Percentiles rank a stretch among this genome's conserved stretches.
Conservation (phyloP, 2,797 vertebrate genomes). For the Centroberyx gerrardi region DNA sequence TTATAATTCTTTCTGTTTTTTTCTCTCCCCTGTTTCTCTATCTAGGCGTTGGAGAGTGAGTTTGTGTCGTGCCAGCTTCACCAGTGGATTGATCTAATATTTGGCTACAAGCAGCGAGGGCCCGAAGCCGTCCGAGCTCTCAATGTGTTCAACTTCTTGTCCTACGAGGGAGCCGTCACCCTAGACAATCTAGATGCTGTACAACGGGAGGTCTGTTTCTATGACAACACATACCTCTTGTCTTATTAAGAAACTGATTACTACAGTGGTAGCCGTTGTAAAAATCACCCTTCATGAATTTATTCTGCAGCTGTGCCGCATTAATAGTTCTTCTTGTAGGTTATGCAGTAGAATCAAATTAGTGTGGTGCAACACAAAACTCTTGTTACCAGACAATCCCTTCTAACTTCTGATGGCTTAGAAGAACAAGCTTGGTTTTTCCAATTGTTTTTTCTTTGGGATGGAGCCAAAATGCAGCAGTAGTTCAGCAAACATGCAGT, state of each 20-base stretch:
- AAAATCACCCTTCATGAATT: slow-evolving; percentile 1
- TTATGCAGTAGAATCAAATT: background rate
- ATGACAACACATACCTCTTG: background rate
- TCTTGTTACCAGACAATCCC: background rate
- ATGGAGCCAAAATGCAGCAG: background rate
- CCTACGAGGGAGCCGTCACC: slow-evolving; percentile 95
- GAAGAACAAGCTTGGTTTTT: background rate
- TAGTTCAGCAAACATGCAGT: no score
- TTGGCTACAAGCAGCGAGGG: slow-evolving; percentile 98
- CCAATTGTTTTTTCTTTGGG: background rate
- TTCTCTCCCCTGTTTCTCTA: background rate
- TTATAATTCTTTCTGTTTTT: no score
- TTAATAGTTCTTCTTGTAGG: background rate
- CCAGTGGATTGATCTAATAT: slow-evolving; percentile 99
- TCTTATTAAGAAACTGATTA: background rate
- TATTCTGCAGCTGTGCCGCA: background rate
- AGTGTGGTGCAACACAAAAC: background rate
- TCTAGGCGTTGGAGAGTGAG: slow-evolving; percentile 96
- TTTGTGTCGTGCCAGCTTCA: slow-evolving; percentile 95
- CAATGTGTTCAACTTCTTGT: slow-evolving; percentile 96
- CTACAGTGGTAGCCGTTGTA: background rate
- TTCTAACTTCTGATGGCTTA: no score
- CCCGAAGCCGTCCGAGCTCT: slow-evolving; percentile 95
- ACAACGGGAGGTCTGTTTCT: slow-evolving; percentile 92
- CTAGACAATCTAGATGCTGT: slow-evolving; percentile 92